Percentiles rank a stretch among this genome's conserved stretches.
Evolutionary conservation across 2,113 vertebrate genomes (phyloP).

Genomic region (Ascaphus truei): DNA sequence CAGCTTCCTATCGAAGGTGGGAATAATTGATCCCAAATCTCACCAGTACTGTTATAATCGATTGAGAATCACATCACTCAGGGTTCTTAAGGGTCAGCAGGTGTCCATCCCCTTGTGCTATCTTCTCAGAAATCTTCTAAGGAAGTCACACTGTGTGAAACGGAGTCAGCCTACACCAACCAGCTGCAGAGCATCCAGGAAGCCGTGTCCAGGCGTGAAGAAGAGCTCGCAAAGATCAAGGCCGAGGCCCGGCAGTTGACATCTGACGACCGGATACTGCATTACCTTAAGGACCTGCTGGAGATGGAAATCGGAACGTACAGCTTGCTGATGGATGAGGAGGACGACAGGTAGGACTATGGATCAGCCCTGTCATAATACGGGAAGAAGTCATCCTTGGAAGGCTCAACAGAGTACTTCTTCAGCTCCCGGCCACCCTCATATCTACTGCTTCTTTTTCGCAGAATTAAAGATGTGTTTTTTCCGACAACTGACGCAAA

Average conservation of each 20-base stretch:
- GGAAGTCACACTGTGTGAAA: constrained; percentile 41
- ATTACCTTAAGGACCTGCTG: constrained; percentile 65
- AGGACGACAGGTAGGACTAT: constrained; percentile 36
- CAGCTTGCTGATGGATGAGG: constrained; percentile 58
- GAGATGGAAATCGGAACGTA: constrained; percentile 64
- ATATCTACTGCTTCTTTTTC: neutral
- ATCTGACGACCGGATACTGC: constrained; percentile 45
- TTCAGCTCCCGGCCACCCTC: no score
- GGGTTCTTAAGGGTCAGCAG: no score
- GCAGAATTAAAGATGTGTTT: neutral
- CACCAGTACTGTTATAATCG: no score
- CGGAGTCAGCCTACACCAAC: neutral
- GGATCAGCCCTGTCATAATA: neutral
- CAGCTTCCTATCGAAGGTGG: no score
- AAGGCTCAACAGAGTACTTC: no score
- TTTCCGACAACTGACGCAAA: neutral
- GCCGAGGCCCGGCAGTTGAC: constrained; percentile 39
- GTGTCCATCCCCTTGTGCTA: no score
- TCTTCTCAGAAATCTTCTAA: constrained; percentile 42
- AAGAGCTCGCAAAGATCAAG: constrained; percentile 45
- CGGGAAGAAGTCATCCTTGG: no score
- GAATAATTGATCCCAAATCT: no score
- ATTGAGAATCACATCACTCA: no score
- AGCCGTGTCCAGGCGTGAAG: constrained; percentile 43
- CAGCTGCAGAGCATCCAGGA: constrained; percentile 49